These are phyloP conservation scores for Sardinella longiceps DNA, from an alignment of 2,797 vertebrate species.

Conservation along the genomic window DNA sequence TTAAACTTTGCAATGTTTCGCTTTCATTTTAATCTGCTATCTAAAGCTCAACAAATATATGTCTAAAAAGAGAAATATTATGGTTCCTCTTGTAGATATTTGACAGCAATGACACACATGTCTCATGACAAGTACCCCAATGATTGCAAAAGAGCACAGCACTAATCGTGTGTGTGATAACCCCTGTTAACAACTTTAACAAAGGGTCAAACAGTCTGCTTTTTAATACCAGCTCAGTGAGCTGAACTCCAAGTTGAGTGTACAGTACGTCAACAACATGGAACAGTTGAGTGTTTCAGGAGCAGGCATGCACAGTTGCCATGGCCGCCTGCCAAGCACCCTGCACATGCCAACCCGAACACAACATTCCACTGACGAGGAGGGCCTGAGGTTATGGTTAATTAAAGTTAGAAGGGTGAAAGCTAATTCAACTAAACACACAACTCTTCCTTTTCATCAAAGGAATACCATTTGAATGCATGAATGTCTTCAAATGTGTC, in stretches of 20 bases:
- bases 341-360: conserved; percentile 1
- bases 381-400: not conserved
- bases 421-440: not conserved
- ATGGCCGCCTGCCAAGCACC: conserved; percentile 10
- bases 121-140: not conserved
- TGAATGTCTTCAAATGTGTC: not conserved
- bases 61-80: not conserved
- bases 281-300: not conserved
- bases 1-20: not conserved
- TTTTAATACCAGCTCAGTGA: not conserved
- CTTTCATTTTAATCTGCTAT: not conserved
- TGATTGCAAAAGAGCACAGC: not conserved
- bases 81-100: conserved; percentile 38
- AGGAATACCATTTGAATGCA: not conserved
- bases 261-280: conserved; percentile 8
- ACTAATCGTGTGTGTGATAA: not conserved
- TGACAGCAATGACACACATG: conserved; percentile 41
- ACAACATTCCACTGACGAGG: not conserved
- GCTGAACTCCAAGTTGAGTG: not conserved
- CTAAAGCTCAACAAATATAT: not conserved
- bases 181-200: not conserved
- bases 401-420: not conserved
- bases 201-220: not conserved
- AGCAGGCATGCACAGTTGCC: not conserved
- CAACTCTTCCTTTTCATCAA: not conserved